A percentile compares a stretch with the other conserved stretches of the same genome.
These are phyloP conservation scores for Kuschelorhynchus macadamiae DNA, from an alignment of 2,888 invertebrate genomes.

Conservation along the genomic window DNA sequence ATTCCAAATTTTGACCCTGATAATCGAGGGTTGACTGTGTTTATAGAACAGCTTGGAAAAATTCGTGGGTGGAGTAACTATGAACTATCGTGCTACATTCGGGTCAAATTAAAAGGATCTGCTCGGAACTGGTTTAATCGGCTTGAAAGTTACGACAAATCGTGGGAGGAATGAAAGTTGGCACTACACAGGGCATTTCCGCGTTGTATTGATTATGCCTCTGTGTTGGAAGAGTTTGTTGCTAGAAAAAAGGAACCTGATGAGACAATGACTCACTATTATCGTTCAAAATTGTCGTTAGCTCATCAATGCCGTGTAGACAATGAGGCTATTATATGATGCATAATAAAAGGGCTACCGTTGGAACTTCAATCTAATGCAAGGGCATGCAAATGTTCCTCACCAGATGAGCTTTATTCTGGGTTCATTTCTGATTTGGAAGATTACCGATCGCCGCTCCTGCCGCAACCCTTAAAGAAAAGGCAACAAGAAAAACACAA, in stretches of 20 bases:
- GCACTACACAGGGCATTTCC: slow-evolving; percentile 15
- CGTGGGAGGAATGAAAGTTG: slow-evolving; percentile 58
- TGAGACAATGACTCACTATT: slow-evolving; percentile 40
- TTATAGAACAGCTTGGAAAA: slow-evolving; percentile 1
- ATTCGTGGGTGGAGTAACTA: neutral
- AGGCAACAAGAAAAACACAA: neutral
- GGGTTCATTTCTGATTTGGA: slow-evolving; percentile 23
- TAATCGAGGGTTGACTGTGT: slow-evolving; percentile 39
- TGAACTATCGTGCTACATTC: neutral
- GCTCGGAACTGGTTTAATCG: slow-evolving; percentile 42
- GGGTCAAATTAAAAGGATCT: slow-evolving; percentile 21
- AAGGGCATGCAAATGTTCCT: slow-evolving; percentile 32
- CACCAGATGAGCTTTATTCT: slow-evolving; percentile 14
- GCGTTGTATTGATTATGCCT: no score
- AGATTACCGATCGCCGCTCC: no score
- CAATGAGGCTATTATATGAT: slow-evolving; percentile 47
- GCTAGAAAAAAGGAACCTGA: no score
- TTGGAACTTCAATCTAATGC: slow-evolving; percentile 51
- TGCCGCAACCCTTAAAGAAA: neutral
- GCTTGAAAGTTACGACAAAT: slow-evolving; percentile 48
- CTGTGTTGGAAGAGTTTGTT: no score
- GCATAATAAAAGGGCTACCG: slow-evolving; percentile 50
- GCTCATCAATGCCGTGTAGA: slow-evolving; percentile 49
- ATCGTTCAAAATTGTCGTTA: slow-evolving; percentile 54
- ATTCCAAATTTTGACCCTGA: slow-evolving; percentile 50